Evolutionary conservation across 2,888 invertebrate species (phyloP).

Genomic region (Rapana venosa): DNA sequence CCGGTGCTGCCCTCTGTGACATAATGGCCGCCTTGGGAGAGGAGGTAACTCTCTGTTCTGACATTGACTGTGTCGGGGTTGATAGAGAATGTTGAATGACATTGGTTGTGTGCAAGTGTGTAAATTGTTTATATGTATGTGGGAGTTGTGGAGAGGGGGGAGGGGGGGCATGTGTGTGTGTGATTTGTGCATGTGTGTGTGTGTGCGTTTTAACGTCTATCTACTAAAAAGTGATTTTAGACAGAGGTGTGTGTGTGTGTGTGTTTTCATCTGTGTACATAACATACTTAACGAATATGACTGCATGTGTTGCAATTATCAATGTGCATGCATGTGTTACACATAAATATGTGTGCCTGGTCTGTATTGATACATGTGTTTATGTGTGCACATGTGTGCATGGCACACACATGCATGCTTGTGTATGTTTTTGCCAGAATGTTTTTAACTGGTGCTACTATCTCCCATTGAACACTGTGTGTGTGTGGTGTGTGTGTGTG

Average conservation of each 20-base stretch:
- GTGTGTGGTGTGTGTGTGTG: slow-evolving; percentile 1
- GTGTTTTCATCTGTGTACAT: neutral
- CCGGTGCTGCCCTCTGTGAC: slow-evolving; percentile 87
- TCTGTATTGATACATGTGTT: no score
- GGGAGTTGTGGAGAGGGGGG: neutral
- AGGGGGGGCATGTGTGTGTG: neutral
- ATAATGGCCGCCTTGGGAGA: slow-evolving; percentile 85
- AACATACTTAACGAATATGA: neutral
- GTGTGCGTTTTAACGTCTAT: no score
- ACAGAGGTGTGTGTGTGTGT: neutral
- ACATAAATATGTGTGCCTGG: no score
- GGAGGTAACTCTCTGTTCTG: slow-evolving; percentile 79
- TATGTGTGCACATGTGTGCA: no score
- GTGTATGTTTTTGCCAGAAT: no score
- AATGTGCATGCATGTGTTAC: no score
- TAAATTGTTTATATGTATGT: neutral
- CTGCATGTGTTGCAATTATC: no score
- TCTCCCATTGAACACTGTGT: neutral
- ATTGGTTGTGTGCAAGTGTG: neutral
- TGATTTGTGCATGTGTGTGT: neutral
- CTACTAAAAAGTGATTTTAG: no score
- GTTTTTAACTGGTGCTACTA: no score
- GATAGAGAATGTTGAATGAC: no score
- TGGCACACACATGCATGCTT: no score
- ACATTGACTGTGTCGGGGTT: neutral